Conservation (phyloP, 2,113 vertebrate genomes). For the Hippocampus comes region DNA sequence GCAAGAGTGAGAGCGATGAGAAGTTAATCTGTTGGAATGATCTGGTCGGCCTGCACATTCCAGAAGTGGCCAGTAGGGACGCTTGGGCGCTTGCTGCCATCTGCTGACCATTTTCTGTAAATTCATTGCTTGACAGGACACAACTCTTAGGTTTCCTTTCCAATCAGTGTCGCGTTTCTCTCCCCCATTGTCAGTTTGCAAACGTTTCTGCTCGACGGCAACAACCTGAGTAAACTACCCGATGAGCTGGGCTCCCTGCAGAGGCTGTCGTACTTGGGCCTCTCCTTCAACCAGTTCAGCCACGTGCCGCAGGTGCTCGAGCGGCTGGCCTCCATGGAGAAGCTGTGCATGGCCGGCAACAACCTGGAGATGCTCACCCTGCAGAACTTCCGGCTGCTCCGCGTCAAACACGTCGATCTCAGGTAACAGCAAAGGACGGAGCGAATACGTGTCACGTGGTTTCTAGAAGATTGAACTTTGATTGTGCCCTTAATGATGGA, state of each 20-base stretch:
- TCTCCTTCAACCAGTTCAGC: constrained; percentile 94
- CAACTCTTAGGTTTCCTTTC: neutral
- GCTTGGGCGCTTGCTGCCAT: constrained; percentile 43
- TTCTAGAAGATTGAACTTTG: neutral
- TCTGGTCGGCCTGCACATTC: constrained; percentile 60
- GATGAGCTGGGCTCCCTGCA: constrained; percentile 84
- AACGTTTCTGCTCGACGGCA: constrained; percentile 94
- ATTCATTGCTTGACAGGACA: neutral
- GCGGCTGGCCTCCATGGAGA: constrained; percentile 85
- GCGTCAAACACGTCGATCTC: constrained; percentile 89
- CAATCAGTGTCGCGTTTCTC: neutral
- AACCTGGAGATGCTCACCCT: constrained; percentile 79
- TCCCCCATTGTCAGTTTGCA: constrained; percentile 79
- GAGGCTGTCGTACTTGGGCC: constrained; percentile 85
- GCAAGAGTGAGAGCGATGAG: constrained; percentile 23
- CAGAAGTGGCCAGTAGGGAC: constrained; percentile 48
- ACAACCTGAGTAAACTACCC: constrained; percentile 86
- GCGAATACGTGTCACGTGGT: neutral
- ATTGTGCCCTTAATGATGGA: constrained; percentile 28
- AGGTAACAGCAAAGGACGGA: constrained; percentile 67
- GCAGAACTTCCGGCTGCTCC: constrained; percentile 83
- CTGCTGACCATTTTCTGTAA: constrained; percentile 41
- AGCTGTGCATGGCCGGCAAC: constrained; percentile 96
- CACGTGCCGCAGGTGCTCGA: constrained; percentile 87
- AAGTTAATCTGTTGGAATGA: constrained; percentile 58